Base-by-base conservation (phyloP, 1,140 invertebrate genomes). In the Teleopsis dalmanni region DNA sequence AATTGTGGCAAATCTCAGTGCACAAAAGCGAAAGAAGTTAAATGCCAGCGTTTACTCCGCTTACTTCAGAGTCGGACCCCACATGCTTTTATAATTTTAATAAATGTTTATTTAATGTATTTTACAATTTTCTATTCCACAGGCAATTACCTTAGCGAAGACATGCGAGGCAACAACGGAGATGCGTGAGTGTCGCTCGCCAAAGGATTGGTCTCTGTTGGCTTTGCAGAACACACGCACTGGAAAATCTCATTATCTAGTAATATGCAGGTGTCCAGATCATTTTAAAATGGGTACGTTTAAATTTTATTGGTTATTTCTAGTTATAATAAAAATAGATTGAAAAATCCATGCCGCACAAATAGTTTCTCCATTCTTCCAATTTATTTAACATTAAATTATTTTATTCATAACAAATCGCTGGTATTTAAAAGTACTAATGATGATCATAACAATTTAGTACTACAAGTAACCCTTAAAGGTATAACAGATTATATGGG, bases 181-280 rank as follows among this genome's bases (percentile, higher is more conserved):
- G 67, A 90, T 95, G 81, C 76, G 90, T 54, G 81, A 90, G 59
- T 95, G 91, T 65, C 78, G 88, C 57, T 78, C 84, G 26, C 88
- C 89, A 0, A 79, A 88, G 52, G 91, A 95, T 63, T 95, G 91
- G 91, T 91, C 90, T 5, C 72, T 95, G 36, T 71, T 95, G 43
- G 91, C 91, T 4, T 73, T 95, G 38, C 91, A 95, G 72, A 94
- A 93, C 64, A 85, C 90, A 42, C 72, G 91, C 58, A 95, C 90
- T 7, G 91, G 91, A 51, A 94, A 95, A 73, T 91, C 91, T 7
- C 91, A 95, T 72, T 95, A 94, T 66, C 75, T 95, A 36, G 91
- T 94, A 41, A 92, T 94, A 53, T 95, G 91, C 67, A 79, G 88
- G 57, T 95, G 91, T 76, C 87, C 89, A 3, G 81, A 88, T 50